phyloP scores from a whole-genome alignment of 2,113 vertebrate species.

The Zosterops pallidus region DNA sequence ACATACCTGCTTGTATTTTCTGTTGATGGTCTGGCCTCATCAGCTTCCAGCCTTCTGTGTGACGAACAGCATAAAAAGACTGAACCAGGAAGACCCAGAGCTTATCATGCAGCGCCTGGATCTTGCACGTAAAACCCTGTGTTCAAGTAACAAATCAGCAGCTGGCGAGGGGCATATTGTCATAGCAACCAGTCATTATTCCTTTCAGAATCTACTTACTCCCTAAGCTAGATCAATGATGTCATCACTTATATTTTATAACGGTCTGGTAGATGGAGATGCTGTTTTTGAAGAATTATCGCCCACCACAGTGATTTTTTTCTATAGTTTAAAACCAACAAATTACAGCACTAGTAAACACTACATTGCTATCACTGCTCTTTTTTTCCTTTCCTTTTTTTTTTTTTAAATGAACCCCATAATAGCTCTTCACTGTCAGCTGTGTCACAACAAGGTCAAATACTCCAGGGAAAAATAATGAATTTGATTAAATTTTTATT shows the following conservation, averaged over 20 bases:
- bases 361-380: neutral
- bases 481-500: conserved; percentile 68
- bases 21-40: conserved; percentile 84
- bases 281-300: conserved; percentile 65
- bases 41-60: conserved; percentile 91
- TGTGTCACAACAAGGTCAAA: conserved; percentile 81
- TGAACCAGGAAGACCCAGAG: conserved; percentile 96
- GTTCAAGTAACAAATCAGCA: conserved; percentile 97
- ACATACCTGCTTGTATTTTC: conserved; percentile 89
- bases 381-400: rapidly evolving
- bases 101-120: conserved; percentile 83
- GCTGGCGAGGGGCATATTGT: conserved; percentile 91
- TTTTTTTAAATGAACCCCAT: neutral
- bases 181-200: conserved; percentile 96
- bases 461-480: conserved; percentile 69
- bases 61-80: conserved; percentile 93
- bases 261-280: conserved; percentile 56
- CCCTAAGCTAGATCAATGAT: conserved; percentile 86
- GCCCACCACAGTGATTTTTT: conserved; percentile 63
- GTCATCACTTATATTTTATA: conserved; percentile 83
- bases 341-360: conserved; percentile 52
- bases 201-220: conserved; percentile 86
- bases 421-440: conserved; percentile 67
- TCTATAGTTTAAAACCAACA: conserved; percentile 41
- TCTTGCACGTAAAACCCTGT: conserved; percentile 87